Conservation (phyloP, 92 coral and sea anemone species). For the Umimayanthus kanabou region DNA sequence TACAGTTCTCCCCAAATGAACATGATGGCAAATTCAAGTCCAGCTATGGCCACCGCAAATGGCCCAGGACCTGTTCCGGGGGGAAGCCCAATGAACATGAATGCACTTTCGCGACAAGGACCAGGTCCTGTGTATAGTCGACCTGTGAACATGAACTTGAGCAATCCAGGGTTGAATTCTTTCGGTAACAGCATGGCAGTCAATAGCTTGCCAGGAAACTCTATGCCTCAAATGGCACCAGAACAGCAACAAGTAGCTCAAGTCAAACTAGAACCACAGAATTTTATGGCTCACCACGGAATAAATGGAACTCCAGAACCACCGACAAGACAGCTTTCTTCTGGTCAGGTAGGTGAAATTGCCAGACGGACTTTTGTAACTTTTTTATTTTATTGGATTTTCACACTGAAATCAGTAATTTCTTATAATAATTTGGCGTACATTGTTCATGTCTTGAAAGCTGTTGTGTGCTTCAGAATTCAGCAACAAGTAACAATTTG, state of each 20-base stretch:
- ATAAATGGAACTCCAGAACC: slow-evolving; percentile 89
- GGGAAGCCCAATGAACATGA: slow-evolving; percentile 72
- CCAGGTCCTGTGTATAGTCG: slow-evolving; percentile 72
- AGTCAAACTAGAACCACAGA: slow-evolving; percentile 63
- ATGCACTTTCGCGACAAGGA: slow-evolving; percentile 70
- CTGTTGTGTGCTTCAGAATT: slow-evolving; percentile 8
- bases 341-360: slow-evolving; percentile 76
- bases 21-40: slow-evolving; percentile 66
- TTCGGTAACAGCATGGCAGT: slow-evolving; percentile 50
- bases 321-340: slow-evolving; percentile 62
- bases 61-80: slow-evolving; percentile 70
- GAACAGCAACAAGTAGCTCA: slow-evolving; percentile 68
- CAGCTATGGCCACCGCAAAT: slow-evolving; percentile 84
- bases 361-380: slow-evolving; percentile 3
- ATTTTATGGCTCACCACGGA: slow-evolving; percentile 71
- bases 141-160: slow-evolving; percentile 77
- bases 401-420: not conserved
- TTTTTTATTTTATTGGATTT: not conserved
- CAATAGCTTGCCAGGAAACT: slow-evolving; percentile 47
- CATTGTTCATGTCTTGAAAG: slow-evolving; percentile 2
- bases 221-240: slow-evolving; percentile 69
- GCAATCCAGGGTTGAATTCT: slow-evolving; percentile 68
- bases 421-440: not conserved
- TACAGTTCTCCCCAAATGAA: slow-evolving; percentile 76
- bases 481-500: not conserved